phyloP scores from a whole-genome alignment of 2,888 invertebrate genomes.

The Aradus depressus region DNA sequence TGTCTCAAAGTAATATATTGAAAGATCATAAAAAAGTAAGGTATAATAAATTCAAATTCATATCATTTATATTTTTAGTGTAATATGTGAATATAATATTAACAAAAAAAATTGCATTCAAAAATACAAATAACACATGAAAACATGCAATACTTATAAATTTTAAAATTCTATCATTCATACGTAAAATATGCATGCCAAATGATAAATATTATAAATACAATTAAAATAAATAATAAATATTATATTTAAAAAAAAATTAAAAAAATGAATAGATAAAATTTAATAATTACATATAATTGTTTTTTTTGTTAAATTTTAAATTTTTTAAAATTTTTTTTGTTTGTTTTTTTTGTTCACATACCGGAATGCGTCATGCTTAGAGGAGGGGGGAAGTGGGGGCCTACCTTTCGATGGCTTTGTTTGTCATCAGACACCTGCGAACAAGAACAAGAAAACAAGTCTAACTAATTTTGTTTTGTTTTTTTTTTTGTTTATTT shows the following conservation, averaged over 20 bases:
- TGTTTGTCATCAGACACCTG: conserved; percentile 35
- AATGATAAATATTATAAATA: not conserved
- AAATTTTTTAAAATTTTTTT: not conserved
- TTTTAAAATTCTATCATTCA: not conserved
- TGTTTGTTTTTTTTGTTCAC: no score
- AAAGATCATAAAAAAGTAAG: no score
- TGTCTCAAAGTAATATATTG: no score
- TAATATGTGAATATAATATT: no score
- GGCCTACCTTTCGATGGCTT: conserved; percentile 34
- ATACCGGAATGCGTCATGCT: conserved; percentile 18
- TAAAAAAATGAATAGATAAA: not conserved
- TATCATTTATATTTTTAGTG: no score
- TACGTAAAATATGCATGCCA: not conserved
- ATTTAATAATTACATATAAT: no score
- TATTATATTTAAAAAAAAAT: not conserved
- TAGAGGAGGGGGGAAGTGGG: conserved; percentile 11
- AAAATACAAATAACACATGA: no score
- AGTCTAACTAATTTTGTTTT: conserved; percentile 31
- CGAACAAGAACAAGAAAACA: conserved; percentile 33
- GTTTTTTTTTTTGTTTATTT: not conserved
- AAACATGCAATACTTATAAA: no score
- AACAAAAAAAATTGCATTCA: no score
- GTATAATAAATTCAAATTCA: no score
- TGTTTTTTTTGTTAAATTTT: not conserved
- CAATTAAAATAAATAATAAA: no score